These are phyloP conservation scores for Diploptera punctata DNA, from an alignment of 2,888 invertebrate species.

Conservation along the genomic window DNA sequence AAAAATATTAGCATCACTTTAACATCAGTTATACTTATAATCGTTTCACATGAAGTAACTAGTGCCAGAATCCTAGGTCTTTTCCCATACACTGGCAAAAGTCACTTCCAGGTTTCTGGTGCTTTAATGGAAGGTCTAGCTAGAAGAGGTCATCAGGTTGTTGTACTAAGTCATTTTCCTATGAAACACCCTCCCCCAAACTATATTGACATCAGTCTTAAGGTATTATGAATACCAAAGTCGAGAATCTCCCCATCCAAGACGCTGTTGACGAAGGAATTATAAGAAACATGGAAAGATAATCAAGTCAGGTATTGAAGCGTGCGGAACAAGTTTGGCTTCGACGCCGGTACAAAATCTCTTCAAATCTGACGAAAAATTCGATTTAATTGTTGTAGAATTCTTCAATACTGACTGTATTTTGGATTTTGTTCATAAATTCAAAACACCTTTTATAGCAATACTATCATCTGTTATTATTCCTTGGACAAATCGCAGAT, in stretches of 20 bases:
- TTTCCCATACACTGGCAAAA: constrained; percentile 34
- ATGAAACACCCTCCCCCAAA: constrained; percentile 7
- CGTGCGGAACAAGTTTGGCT: constrained; percentile 35
- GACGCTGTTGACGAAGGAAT: neutral
- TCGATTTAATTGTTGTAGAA: constrained; percentile 73
- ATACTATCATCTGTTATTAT: constrained; percentile 54
- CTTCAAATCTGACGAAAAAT: constrained; percentile 51
- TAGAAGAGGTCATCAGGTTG: constrained; percentile 32
- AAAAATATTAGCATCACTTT: too few species aligned
- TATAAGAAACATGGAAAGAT: neutral
- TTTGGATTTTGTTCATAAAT: constrained; percentile 67
- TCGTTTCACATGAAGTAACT: too few species aligned
- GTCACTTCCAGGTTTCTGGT: constrained; percentile 34
- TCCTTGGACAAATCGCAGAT: constrained; percentile 66
- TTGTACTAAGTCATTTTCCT: constrained; percentile 33
- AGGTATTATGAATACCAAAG: neutral
- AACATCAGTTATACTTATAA: too few species aligned
- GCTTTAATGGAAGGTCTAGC: constrained; percentile 31
- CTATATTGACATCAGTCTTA: constrained; percentile 29
- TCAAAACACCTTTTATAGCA: constrained; percentile 62
- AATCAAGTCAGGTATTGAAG: neutral
- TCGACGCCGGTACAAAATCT: constrained; percentile 39
- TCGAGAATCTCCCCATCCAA: neutral
- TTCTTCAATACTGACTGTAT: constrained; percentile 76
- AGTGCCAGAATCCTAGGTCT: constrained; percentile 28